Conservation (phyloP, 53 echinoderm and acorn worm genomes). For the Luidia sarsii region DNA sequence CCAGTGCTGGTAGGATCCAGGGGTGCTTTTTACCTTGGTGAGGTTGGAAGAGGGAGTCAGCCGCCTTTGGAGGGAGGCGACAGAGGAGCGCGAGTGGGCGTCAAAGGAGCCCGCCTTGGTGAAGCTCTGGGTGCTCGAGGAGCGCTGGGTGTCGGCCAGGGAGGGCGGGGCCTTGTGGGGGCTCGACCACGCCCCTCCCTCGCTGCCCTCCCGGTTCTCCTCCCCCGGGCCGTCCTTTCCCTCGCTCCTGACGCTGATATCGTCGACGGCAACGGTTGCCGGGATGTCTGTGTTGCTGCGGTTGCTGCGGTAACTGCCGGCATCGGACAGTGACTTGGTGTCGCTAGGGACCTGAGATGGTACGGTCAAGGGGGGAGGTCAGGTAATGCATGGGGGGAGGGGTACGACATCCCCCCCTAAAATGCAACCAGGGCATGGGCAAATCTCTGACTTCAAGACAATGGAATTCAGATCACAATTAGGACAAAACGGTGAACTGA, state of each 20-base stretch:
- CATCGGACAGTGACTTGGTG: background rate
- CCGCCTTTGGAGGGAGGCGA: conserved; percentile 38
- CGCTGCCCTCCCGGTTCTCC: too few relatives aligned
- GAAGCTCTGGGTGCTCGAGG: background rate
- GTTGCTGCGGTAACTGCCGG: background rate
- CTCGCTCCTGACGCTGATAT: too few relatives aligned
- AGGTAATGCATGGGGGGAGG: background rate
- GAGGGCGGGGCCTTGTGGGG: too few relatives aligned
- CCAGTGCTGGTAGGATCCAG: too few relatives aligned
- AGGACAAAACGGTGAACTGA: too few relatives aligned
- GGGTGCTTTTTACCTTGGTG: conserved; percentile 45
- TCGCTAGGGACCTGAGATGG: background rate
- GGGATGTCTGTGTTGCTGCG: background rate
- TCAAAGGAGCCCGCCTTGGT: background rate
- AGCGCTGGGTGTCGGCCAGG: background rate
- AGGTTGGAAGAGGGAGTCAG: background rate
- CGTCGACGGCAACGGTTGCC: too few relatives aligned
- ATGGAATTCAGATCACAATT: too few relatives aligned
- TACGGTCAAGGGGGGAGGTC: background rate
- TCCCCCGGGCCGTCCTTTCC: too few relatives aligned
- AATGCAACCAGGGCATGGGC: too few relatives aligned
- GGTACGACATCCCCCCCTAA: too few relatives aligned
- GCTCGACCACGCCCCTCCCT: too few relatives aligned
- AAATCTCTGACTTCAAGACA: too few relatives aligned
- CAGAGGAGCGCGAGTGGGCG: background rate